These are phyloP conservation scores for Myotis daubentonii DNA, from an alignment of 2,797 vertebrate genomes.

Conservation along the genomic window DNA sequence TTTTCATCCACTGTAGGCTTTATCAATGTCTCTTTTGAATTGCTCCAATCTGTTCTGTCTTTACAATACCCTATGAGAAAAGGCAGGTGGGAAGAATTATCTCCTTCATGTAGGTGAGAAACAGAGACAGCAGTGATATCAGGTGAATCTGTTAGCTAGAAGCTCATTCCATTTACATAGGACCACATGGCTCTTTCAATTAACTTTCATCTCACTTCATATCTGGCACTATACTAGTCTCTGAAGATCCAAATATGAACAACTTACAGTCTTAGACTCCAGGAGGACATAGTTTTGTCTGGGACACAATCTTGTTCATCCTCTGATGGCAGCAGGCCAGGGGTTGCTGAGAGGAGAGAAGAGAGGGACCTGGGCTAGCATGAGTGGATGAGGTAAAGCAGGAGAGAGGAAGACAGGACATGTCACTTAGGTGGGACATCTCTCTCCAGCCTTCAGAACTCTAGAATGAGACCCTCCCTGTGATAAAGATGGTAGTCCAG, in stretches of 20 bases:
- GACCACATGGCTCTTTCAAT: not conserved
- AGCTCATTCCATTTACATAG: not conserved
- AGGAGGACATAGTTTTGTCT: not conserved
- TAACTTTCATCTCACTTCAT: not conserved
- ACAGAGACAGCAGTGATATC: too few relatives aligned
- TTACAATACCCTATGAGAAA: not conserved
- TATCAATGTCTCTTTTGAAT: not conserved
- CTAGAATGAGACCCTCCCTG: not conserved
- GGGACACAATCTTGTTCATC: not conserved
- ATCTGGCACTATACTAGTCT: not conserved
- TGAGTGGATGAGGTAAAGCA: not conserved
- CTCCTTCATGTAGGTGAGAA: not conserved
- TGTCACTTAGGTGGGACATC: not conserved
- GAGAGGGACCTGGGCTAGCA: not conserved
- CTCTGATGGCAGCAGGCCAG: not conserved
- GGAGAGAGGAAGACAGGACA: not conserved
- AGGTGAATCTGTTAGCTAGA: not conserved
- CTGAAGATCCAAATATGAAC: not conserved
- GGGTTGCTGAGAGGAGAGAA: not conserved
- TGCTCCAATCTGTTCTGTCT: not conserved
- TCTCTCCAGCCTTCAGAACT: not conserved
- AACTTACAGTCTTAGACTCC: not conserved
- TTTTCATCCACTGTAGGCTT: not conserved
- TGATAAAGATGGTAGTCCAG: too few relatives aligned
- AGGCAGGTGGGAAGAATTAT: not conserved